Evolutionary conservation across 2,797 vertebrate species (phyloP).

Genomic region (Mormyrus hasselquistii): DNA sequence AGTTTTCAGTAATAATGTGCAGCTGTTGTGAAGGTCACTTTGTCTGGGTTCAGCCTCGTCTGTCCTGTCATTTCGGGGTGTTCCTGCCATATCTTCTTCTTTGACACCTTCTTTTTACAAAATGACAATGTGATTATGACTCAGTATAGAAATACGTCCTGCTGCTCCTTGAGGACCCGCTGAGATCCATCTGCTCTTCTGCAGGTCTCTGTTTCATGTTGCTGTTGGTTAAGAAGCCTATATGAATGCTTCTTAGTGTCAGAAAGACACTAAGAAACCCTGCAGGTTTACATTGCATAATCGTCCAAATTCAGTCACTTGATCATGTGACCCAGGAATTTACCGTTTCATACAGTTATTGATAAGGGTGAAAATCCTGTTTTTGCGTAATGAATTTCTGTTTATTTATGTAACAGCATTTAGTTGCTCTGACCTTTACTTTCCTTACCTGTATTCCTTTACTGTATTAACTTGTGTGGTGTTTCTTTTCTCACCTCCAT

Average conservation of each 20-base stretch:
- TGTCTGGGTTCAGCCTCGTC: neutral
- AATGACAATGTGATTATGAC: neutral
- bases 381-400: neutral
- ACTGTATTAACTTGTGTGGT: constrained; percentile 29
- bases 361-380: neutral
- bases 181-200: neutral
- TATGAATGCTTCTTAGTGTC: neutral
- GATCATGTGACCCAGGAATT: neutral
- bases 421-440: neutral
- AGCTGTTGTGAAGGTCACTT: neutral
- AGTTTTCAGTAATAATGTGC: neutral
- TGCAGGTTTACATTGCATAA: neutral
- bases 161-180: neutral
- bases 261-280: neutral
- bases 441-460: neutral
- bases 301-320: neutral
- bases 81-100: neutral
- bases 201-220: neutral
- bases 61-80: neutral
- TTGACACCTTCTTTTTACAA: neutral
- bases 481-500: constrained; percentile 38
- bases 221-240: neutral
- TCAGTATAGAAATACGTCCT: neutral
- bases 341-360: neutral
- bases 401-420: neutral